Evolutionary conservation across 2,888 invertebrate species (phyloP), one percentile per base, ranked within the genome.

Genomic region (Chymomyza amoena): DNA sequence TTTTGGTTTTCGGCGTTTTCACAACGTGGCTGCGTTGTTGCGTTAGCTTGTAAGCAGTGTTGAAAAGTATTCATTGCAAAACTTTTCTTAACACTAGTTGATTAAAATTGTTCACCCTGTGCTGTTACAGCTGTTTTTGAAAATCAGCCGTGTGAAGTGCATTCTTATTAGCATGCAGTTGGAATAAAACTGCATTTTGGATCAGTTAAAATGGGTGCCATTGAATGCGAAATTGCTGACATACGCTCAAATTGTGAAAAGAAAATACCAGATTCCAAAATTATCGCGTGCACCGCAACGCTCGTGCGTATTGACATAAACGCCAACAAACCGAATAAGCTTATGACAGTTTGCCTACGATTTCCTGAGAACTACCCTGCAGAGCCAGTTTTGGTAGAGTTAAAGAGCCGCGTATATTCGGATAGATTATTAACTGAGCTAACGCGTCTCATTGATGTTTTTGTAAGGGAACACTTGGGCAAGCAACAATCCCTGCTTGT

Each of bases 351-450:
- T 64, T 95, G 95, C 76, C 92, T 95, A 64, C 94, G 95, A 88
- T 96, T 95, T 89, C 94, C 95, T 0, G 89, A 91, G 52, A 75
- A 80, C 59, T 96, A 96, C 90, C 96, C 96, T 0, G 84, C 91
- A 10, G 89, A 91, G 2, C 91, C 93, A 0, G 87, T 95, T 20
- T 90, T 96, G 32, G 90, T 95, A 15, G 95, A 96, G 90, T 90
- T 96, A 7, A 95, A 95, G 88, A 95, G 95, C 82, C 95, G 95
- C 90, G 94, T 94, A 2, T 90, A 96, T 25, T 93, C 95, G 0
- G 93, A 93, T 0, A 94, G 93, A 85, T 91, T 96, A 68, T 90
- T 95, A 9, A 92, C 93, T 68, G 93, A 94, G 66, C 89, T 96
- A 56, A 93, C 85, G 1, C 74, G 76, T 1, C 76, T 89, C 90